Conservation (phyloP, 2,113 vertebrate genomes). For the Hippocampus guttulatus region DNA sequence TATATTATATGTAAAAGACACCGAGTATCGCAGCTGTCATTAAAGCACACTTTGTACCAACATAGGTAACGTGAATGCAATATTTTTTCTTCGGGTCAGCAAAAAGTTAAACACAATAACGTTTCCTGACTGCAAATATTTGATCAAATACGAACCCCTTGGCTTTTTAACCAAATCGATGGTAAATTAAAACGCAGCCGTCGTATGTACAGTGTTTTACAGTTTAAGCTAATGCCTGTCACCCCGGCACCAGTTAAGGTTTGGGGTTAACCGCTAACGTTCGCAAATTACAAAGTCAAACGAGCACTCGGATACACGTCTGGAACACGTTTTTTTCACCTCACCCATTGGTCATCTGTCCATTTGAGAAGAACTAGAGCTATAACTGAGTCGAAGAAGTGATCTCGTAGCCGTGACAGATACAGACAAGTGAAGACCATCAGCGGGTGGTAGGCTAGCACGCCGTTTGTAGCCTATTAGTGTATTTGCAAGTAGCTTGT, state of each 20-base stretch:
- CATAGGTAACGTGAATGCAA: background rate
- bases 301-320: slow-evolving; percentile 10
- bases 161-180: background rate
- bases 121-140: background rate
- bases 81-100: background rate
- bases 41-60: background rate
- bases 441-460: background rate
- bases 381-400: background rate
- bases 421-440: background rate
- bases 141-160: background rate
- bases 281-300: slow-evolving; percentile 40
- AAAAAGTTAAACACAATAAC: background rate
- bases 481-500: slow-evolving; percentile 32
- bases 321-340: background rate
- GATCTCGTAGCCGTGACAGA: slow-evolving; percentile 5
- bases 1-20: background rate
- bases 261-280: slow-evolving; percentile 20
- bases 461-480: background rate
- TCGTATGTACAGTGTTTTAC: background rate
- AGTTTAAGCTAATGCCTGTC: slow-evolving; percentile 24
- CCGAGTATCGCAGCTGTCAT: background rate
- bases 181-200: background rate
- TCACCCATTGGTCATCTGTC: background rate
- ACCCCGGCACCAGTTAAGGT: slow-evolving; percentile 23
- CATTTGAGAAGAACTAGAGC: background rate